A percentile compares a stretch with the other conserved stretches of the same genome.
phyloP scores from a whole-genome alignment of 1,140 invertebrate species.

The Drosophila kanapiae region DNA sequence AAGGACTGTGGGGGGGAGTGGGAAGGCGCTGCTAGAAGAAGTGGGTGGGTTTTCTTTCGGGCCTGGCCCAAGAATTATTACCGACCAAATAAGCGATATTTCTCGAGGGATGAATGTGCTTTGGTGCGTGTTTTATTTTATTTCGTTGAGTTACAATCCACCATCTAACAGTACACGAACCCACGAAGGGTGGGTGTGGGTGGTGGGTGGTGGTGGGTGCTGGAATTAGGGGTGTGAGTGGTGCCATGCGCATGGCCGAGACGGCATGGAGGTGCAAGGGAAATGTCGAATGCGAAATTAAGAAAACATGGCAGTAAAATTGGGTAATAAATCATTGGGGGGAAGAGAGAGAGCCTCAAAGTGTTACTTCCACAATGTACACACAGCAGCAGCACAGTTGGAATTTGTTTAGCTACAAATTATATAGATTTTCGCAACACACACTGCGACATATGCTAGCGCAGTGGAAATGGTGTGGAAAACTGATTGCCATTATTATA shows the following conservation, averaged over 20 bases:
- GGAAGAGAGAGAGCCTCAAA: slow-evolving; percentile 50
- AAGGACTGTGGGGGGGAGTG: background rate
- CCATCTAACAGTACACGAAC: slow-evolving; percentile 72
- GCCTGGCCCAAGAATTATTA: slow-evolving; percentile 82
- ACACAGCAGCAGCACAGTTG: slow-evolving; percentile 48
- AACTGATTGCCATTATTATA: slow-evolving; percentile 50
- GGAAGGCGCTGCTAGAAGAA: slow-evolving; percentile 5
- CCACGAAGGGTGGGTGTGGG: slow-evolving; percentile 40
- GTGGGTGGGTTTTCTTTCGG: slow-evolving; percentile 46
- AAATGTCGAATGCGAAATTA: slow-evolving; percentile 85
- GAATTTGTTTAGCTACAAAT: slow-evolving; percentile 78
- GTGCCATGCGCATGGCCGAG: slow-evolving; percentile 69
- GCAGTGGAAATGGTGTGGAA: slow-evolving; percentile 39
- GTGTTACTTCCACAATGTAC: slow-evolving; percentile 64
- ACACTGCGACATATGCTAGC: slow-evolving; percentile 54
- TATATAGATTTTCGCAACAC: slow-evolving; percentile 70
- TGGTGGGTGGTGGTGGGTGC: slow-evolving; percentile 11
- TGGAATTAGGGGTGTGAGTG: background rate
- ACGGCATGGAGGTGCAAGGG: slow-evolving; percentile 64
- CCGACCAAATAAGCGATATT: slow-evolving; percentile 85
- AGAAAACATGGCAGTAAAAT: slow-evolving; percentile 84
- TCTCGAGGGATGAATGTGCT: slow-evolving; percentile 85
- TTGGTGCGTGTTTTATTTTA: slow-evolving; percentile 85
- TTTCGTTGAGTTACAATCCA: slow-evolving; percentile 84
- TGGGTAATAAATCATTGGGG: slow-evolving; percentile 82